Conservation (phyloP, 2,797 vertebrate species). For the Tadarida brasiliensis region DNA sequence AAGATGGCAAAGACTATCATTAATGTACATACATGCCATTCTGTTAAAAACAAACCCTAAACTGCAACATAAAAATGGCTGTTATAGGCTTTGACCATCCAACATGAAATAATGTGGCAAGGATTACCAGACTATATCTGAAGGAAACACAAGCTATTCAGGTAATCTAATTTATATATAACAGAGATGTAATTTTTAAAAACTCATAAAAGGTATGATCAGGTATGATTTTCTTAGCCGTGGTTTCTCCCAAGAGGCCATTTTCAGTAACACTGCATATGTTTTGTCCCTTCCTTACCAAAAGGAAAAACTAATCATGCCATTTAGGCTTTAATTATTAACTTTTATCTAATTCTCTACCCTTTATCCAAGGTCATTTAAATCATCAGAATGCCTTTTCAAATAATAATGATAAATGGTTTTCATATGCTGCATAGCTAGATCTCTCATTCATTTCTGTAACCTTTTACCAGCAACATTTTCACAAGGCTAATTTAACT, state of each 20-base stretch:
- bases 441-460: slow-evolving; percentile 66
- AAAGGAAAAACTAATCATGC: slow-evolving; percentile 62
- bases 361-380: slow-evolving; percentile 66
- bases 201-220: background rate
- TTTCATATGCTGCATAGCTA: slow-evolving; percentile 56
- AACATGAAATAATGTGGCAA: background rate
- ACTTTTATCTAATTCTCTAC: slow-evolving; percentile 56
- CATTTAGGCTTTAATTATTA: slow-evolving; percentile 69
- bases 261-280: background rate
- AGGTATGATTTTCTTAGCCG: background rate
- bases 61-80: background rate
- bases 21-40: background rate
- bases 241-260: background rate
- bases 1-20: background rate
- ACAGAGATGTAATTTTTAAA: background rate
- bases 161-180: background rate
- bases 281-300: slow-evolving; percentile 18
- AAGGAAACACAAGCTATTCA: background rate
- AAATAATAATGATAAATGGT: slow-evolving; percentile 60
- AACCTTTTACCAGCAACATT: slow-evolving; percentile 78
- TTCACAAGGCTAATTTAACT: slow-evolving; percentile 80
- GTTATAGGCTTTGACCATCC: background rate
- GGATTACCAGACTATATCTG: background rate
- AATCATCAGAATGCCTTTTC: slow-evolving; percentile 62
- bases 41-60: slow-evolving; percentile 6